Percentiles rank a stretch among this genome's conserved stretches.
These are phyloP conservation scores for Amblyornis subalaris DNA, from an alignment of 2,113 vertebrate genomes.

Conservation along the genomic window DNA sequence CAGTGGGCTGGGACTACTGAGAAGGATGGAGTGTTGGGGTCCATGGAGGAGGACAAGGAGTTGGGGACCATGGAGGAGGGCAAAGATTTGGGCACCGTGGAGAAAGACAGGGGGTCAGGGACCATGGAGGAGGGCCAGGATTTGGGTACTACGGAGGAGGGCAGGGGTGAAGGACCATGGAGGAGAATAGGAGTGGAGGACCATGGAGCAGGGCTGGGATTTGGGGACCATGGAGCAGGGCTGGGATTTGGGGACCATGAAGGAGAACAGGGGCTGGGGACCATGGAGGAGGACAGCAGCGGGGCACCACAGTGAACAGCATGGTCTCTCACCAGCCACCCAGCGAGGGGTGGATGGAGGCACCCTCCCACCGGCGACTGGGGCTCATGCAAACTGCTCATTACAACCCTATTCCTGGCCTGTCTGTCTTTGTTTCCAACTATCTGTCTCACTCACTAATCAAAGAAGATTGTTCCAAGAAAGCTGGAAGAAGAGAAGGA, in stretches of 20 bases:
- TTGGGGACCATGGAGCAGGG: not conserved
- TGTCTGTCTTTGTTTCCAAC: not conserved
- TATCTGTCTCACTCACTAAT: not conserved
- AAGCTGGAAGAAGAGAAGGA: slow-evolving; percentile 47
- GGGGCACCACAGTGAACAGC: fast-evolving
- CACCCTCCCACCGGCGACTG: fast-evolving
- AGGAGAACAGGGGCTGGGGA: not conserved
- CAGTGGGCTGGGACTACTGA: too few relatives aligned
- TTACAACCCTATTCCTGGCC: not conserved
- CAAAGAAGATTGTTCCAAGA: slow-evolving; percentile 37
- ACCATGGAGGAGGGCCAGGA: too few relatives aligned
- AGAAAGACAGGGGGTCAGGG: too few relatives aligned
- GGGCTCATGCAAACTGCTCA: not conserved
- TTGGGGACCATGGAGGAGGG: too few relatives aligned
- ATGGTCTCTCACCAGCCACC: not conserved
- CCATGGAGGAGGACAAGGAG: not conserved
- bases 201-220: too few relatives aligned
- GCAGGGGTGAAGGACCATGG: too few relatives aligned
- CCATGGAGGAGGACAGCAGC: not conserved
- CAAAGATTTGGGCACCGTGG: not conserved
- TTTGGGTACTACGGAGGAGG: too few relatives aligned
- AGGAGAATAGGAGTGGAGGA: not conserved
- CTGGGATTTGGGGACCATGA: not conserved
- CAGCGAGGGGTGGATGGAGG: fast-evolving
- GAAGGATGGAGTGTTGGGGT: too few relatives aligned